phyloP scores from a whole-genome alignment of 2,113 vertebrate genomes.

The Salminus brasiliensis region DNA sequence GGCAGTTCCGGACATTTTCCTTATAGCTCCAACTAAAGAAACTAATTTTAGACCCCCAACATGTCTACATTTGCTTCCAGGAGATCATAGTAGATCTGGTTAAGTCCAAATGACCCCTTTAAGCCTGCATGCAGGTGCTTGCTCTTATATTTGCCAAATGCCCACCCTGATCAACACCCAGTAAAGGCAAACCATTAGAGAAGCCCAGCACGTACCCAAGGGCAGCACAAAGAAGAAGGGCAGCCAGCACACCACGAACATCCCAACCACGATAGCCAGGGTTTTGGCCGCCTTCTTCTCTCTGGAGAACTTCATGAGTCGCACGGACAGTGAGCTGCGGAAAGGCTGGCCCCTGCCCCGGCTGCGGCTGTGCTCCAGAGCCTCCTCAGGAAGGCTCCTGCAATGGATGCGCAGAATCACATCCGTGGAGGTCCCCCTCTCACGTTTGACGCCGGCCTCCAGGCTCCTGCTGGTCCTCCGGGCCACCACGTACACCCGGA shows the following conservation, averaged over 20 bases:
- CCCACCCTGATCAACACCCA: neutral
- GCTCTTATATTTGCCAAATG: neutral
- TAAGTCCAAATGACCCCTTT: neutral
- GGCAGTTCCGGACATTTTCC: no score
- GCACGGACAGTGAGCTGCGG: slow-evolving; percentile 90
- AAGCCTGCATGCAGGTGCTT: neutral
- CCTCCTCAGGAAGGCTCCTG: slow-evolving; percentile 81
- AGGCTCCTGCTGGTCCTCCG: slow-evolving; percentile 91
- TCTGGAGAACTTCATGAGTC: slow-evolving; percentile 96
- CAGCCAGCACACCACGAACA: slow-evolving; percentile 98
- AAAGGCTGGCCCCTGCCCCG: slow-evolving; percentile 86
- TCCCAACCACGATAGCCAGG: slow-evolving; percentile 95
- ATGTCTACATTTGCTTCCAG: neutral
- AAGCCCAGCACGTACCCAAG: slow-evolving; percentile 82
- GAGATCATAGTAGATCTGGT: neutral
- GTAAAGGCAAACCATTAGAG: neutral
- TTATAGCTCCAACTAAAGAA: neutral
- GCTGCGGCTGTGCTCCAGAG: slow-evolving; percentile 65
- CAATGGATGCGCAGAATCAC: slow-evolving; percentile 95
- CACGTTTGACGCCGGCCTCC: slow-evolving; percentile 93
- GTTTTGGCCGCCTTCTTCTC: slow-evolving; percentile 99
- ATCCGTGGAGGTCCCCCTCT: slow-evolving; percentile 91
- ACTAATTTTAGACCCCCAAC: neutral
- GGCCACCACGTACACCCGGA: slow-evolving; percentile 94
- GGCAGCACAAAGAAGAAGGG: slow-evolving; percentile 97